These are phyloP conservation scores for Diarsia rubi DNA, from an alignment of 2,888 invertebrate genomes.

Conservation along the genomic window DNA sequence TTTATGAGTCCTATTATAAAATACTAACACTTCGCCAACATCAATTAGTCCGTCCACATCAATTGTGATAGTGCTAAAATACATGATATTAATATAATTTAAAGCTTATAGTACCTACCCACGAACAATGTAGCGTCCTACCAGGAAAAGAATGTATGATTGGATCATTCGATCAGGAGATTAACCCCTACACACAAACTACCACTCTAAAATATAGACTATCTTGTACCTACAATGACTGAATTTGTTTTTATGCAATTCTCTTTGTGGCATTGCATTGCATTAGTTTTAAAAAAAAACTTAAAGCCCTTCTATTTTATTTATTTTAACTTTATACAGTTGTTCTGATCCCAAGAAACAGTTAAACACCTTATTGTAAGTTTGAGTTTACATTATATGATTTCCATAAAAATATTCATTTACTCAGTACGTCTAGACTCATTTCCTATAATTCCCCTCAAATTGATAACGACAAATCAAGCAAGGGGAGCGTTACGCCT, in stretches of 20 bases:
- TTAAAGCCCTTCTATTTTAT: neutral
- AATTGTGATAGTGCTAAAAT: no score
- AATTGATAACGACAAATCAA: conserved; percentile 16
- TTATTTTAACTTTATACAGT: neutral
- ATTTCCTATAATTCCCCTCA: conserved; percentile 7
- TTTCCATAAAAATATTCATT: neutral
- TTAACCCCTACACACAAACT: no score
- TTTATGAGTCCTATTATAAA: neutral
- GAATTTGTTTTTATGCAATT: neutral
- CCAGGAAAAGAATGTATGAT: no score
- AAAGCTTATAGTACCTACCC: no score
- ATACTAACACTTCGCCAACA: no score
- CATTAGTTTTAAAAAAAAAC: neutral
- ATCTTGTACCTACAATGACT: neutral
- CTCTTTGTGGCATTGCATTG: neutral
- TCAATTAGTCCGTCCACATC: no score
- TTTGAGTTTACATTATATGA: neutral
- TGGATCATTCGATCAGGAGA: no score
- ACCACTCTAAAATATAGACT: no score
- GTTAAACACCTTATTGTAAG: neutral
- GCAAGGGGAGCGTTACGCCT: conserved; percentile 18
- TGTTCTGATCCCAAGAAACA: neutral
- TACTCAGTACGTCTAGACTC: conserved; percentile 1
- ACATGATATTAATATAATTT: no score
- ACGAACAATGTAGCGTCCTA: no score